Conservation (phyloP, 2,113 vertebrate genomes). For the Hypocryptadius cinnamomeus region DNA sequence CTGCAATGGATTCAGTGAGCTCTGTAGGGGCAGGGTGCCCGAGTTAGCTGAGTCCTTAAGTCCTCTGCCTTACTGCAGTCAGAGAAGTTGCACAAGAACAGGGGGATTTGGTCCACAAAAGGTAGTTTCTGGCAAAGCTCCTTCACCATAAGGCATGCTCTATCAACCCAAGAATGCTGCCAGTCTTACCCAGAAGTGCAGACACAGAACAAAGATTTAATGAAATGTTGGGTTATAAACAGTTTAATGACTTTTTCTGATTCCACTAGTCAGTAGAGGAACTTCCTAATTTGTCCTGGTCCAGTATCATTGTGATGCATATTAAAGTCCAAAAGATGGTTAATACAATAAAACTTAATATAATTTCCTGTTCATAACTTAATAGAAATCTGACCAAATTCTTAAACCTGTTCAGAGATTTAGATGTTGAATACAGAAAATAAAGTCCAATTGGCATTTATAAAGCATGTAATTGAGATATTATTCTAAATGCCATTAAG, state of each 20-base stretch:
- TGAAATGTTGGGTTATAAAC: background rate
- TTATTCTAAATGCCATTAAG: background rate
- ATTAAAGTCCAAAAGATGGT: background rate
- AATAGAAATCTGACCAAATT: background rate
- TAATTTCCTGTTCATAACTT: background rate
- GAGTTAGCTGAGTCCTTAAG: background rate
- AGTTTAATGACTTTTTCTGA: background rate
- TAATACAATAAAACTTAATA: background rate
- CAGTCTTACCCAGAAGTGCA: background rate
- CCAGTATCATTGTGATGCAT: background rate
- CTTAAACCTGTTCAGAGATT: background rate
- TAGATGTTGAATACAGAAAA: background rate
- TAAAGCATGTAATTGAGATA: background rate
- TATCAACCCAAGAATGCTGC: background rate
- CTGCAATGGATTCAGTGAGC: background rate
- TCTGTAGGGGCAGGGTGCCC: background rate
- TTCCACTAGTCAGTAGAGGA: background rate
- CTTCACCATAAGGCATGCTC: background rate
- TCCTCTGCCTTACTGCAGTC: background rate
- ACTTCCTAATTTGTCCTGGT: background rate
- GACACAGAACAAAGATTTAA: background rate
- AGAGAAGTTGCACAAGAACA: background rate
- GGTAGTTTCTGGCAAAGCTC: background rate
- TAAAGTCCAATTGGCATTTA: background rate
- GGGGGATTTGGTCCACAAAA: background rate